These are phyloP conservation scores for Pogonocichla stellata DNA, from an alignment of 2,113 vertebrate genomes.

Conservation along the genomic window DNA sequence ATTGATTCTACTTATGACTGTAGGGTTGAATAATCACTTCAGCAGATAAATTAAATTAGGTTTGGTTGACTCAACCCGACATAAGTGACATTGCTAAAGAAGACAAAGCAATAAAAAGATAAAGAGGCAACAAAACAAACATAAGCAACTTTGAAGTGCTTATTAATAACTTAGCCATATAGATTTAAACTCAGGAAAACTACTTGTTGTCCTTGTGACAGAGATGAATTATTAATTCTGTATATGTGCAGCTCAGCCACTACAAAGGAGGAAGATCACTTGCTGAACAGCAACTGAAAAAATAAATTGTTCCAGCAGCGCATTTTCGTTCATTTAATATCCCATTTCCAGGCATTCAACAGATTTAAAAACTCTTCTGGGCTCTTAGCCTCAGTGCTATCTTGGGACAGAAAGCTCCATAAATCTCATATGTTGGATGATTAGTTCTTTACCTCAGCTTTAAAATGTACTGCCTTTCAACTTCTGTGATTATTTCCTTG, in stretches of 20 bases:
- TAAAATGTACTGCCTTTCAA: constrained; percentile 14
- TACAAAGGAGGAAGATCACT: not conserved
- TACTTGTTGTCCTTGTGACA: not conserved
- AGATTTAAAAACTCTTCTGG: not conserved
- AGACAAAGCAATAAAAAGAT: not conserved
- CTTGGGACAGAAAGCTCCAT: not conserved
- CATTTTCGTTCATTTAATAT: not conserved
- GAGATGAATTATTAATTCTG: not conserved
- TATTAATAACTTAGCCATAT: not conserved
- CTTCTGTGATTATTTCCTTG: constrained; percentile 26
- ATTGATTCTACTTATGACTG: not conserved
- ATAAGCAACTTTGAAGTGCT: not conserved
- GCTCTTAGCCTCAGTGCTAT: not conserved
- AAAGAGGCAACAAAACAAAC: not conserved
- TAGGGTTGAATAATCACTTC: not conserved
- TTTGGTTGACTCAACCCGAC: not conserved
- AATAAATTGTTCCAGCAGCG: not conserved
- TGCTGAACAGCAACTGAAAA: not conserved
- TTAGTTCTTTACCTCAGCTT: not conserved
- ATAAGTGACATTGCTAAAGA: not conserved
- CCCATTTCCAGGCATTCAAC: not conserved
- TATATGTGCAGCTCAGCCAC: not conserved
- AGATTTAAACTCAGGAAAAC: not conserved
- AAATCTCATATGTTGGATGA: not conserved
- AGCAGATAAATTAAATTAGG: not conserved